phyloP scores from a whole-genome alignment of 2,797 vertebrate genomes.

The Fundulus diaphanus region DNA sequence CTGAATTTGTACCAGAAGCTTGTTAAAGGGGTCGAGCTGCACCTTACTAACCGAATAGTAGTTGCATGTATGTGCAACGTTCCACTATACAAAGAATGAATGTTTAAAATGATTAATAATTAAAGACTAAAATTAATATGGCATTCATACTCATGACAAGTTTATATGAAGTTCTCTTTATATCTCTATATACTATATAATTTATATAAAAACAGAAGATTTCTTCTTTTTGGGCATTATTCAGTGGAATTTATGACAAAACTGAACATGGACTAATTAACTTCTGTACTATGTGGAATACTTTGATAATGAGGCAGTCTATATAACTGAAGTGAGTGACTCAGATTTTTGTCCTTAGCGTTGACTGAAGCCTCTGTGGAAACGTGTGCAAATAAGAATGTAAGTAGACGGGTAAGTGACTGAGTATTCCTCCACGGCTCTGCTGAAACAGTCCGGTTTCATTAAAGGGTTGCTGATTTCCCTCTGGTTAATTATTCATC shows the following conservation, averaged over 20 bases:
- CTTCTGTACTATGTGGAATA: not conserved
- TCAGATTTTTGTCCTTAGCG: not conserved
- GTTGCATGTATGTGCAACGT: too few relatives aligned
- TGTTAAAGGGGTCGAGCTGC: too few relatives aligned
- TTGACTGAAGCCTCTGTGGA: conserved; percentile 8
- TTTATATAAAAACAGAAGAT: not conserved
- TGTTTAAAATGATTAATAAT: not conserved
- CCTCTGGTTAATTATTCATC: conserved; percentile 63
- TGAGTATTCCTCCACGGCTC: conserved; percentile 23
- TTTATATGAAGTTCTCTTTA: not conserved
- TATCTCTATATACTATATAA: not conserved
- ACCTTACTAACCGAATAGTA: too few relatives aligned
- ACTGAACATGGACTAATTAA: not conserved
- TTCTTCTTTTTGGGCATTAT: too few relatives aligned
- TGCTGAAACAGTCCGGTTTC: conserved; percentile 43
- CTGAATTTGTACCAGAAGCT: too few relatives aligned
- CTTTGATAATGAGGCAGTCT: not conserved
- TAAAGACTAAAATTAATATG: not conserved
- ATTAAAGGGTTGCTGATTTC: conserved; percentile 50
- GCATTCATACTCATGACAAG: not conserved
- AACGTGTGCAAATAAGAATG: conserved; percentile 20
- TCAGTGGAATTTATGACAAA: not conserved
- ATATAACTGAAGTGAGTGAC: not conserved
- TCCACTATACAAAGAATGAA: too few relatives aligned
- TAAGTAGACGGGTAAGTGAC: conserved; percentile 25